Percentiles rank a stretch among this genome's conserved stretches.
These are phyloP conservation scores for Sylvia atricapilla DNA, from an alignment of 2,113 vertebrate genomes.

Conservation along the genomic window DNA sequence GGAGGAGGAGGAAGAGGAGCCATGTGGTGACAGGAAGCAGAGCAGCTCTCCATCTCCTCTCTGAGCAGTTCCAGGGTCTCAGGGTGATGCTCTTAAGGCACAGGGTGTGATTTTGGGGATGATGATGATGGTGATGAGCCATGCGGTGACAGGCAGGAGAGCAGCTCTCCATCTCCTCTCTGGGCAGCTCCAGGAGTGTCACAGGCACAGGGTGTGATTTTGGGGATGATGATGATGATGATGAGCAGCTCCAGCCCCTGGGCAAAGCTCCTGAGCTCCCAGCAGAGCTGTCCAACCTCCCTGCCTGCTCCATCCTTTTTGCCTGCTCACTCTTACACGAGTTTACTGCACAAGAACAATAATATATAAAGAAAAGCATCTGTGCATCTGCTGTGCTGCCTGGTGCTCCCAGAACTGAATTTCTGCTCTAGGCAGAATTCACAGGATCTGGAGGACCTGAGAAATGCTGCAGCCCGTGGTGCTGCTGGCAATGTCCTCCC, in stretches of 20 bases:
- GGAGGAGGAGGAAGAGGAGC: background rate
- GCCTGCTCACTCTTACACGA: background rate
- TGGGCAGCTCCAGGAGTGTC: too few species aligned
- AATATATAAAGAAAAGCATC: background rate
- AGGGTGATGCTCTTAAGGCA: background rate
- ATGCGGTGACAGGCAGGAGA: background rate
- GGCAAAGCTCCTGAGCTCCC: background rate
- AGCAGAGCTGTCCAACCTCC: background rate
- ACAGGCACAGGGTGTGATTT: background rate
- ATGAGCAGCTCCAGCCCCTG: background rate
- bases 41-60: too few species aligned
- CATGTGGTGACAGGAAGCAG: too few species aligned
- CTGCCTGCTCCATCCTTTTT: background rate
- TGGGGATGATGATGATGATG: background rate
- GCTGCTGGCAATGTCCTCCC: background rate
- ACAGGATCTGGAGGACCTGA: background rate
- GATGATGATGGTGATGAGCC: background rate
- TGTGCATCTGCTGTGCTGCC: background rate
- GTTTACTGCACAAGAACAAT: background rate
- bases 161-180: background rate
- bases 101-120: background rate
- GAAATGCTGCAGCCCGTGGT: fast-evolving
- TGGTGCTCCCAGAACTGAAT: background rate
- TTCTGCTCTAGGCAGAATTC: constrained; percentile 4
- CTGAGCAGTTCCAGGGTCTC: too few species aligned